Conservation (phyloP, 2,797 vertebrate genomes). For the Mormyrops attenuatus region DNA sequence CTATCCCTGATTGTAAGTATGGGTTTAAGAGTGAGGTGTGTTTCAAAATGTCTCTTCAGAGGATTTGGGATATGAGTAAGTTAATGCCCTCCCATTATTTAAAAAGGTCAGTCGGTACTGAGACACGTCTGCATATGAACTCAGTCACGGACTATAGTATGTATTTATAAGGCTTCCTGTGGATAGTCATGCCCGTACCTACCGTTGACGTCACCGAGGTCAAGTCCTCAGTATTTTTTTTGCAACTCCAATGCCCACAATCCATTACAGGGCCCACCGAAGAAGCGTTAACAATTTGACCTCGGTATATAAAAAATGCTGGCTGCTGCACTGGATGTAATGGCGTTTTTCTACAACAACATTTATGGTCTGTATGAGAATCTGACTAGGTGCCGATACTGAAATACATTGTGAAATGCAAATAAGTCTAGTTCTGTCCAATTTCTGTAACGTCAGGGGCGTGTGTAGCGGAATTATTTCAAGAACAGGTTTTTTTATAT, state of each 20-base stretch:
- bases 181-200: not conserved
- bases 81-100: not conserved
- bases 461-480: not conserved
- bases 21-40: not conserved
- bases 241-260: not conserved
- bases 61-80: not conserved
- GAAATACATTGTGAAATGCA: not conserved
- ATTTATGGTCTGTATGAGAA: not conserved
- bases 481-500: not conserved
- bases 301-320: not conserved
- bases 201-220: not conserved
- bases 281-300: not conserved
- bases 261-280: not conserved
- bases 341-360: not conserved
- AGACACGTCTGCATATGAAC: not conserved
- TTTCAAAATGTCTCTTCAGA: not conserved
- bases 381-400: not conserved
- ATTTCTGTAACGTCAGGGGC: not conserved
- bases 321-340: not conserved
- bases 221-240: not conserved
- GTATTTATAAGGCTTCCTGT: not conserved
- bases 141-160: not conserved
- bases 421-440: not conserved
- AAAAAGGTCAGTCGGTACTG: not conserved
- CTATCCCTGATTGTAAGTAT: not conserved